Conservation (phyloP, 2,888 invertebrate genomes). For the Heliconius cydno region DNA sequence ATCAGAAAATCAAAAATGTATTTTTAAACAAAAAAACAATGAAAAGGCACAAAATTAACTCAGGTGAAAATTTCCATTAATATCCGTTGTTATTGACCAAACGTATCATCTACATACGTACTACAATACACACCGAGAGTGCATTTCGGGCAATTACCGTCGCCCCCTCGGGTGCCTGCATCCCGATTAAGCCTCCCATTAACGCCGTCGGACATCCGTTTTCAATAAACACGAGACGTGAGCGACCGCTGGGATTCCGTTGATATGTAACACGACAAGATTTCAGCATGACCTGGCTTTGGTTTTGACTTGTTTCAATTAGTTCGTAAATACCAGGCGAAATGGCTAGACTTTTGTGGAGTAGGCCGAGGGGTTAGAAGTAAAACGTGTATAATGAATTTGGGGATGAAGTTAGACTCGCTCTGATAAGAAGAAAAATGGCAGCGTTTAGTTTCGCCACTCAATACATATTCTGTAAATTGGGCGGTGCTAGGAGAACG, state of each 20-base stretch:
- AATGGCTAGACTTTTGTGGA: neutral
- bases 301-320: constrained; percentile 7
- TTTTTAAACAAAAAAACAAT: neutral
- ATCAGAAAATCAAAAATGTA: neutral
- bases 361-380: neutral
- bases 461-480: too few species aligned
- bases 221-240: constrained; percentile 41
- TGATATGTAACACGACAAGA: neutral
- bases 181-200: constrained; percentile 39
- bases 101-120: neutral
- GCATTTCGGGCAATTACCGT: constrained; percentile 38
- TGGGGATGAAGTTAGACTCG: neutral
- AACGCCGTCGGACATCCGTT: constrained; percentile 37
- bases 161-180: constrained; percentile 24
- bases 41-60: neutral
- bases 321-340: neutral
- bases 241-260: constrained; percentile 20
- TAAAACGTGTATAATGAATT: neutral
- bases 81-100: neutral
- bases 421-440: too few species aligned
- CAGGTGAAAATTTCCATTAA: neutral
- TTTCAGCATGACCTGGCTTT: neutral
- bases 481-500: too few species aligned
- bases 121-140: neutral
- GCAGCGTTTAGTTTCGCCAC: too few species aligned